Conservation (phyloP, 2,797 vertebrate species). For the Allobates femoralis region DNA sequence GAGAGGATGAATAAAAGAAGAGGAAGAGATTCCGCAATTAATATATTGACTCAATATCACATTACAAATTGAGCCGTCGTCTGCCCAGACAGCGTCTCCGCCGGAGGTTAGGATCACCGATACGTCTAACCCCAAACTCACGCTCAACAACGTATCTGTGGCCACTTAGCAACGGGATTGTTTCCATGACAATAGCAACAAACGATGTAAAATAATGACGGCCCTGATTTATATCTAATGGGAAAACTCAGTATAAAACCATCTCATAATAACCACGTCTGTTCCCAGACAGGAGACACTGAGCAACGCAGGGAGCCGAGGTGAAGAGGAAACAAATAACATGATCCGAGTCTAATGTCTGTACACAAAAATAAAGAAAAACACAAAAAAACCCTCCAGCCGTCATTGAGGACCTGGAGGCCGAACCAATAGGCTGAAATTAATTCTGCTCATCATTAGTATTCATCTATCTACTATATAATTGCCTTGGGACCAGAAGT, state of each 20-base stretch:
- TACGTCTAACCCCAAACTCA: background rate
- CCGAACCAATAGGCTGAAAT: too few relatives aligned
- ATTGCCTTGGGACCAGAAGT: too few relatives aligned
- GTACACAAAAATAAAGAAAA: too few relatives aligned
- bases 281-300: background rate
- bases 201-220: constrained; percentile 14
- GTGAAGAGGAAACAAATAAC: too few relatives aligned
- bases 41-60: background rate
- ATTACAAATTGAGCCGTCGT: background rate
- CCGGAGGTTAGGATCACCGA: background rate
- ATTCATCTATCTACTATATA: too few relatives aligned
- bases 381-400: too few relatives aligned
- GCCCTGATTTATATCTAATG: background rate
- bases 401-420: too few relatives aligned
- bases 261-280: background rate
- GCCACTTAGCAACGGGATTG: constrained; percentile 21
- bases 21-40: background rate
- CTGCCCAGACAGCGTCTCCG: background rate
- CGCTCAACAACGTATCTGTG: background rate
- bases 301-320: too few relatives aligned
- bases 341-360: too few relatives aligned
- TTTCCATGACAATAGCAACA: constrained; percentile 29
- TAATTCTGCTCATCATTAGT: too few relatives aligned
- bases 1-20: background rate
- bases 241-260: background rate